Base-by-base conservation (phyloP, 2,797 vertebrate genomes). In the Melanogrammus aeglefinus region DNA sequence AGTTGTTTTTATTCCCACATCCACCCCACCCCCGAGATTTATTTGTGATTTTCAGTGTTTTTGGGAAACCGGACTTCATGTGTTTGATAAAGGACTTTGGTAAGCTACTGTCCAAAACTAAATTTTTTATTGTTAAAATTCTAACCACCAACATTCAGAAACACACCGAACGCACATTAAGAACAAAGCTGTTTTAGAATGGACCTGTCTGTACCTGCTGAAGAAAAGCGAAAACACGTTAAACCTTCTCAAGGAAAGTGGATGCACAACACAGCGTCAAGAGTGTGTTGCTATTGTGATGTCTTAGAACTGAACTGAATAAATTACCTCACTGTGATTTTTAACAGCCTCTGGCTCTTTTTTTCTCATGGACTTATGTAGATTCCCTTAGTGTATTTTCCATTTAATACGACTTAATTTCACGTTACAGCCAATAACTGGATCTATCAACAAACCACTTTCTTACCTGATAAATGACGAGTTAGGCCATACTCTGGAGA, bases 251-350 rank as follows among this genome's bases (percentile, higher is more conserved):
- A 72, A 72, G 70, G 70, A 72, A 35, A 72, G 33, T 21, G 69
- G 69, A 72, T 72, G 31, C 70, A 72, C 70, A 72, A 72, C 31
- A 31, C 27, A 31, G 29, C 70, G 14, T 35, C 27, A 72, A 72
- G 13, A 33, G 70, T 72, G 29, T 35, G 70, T 35, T 72, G 33
- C 70, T 72, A 18, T 72, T 72, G 70, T 72, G 27, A 72, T 72
- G 70, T 72, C 70, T 72, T 72, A 72, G 70, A 35, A 72, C 70
- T 35, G 70, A 72, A 72, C 70, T 72, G 70, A 72, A 72, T 72
- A 72, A 72, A 72, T 72, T 72, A 72, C 70, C 70, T 72, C 70
- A 72, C 70, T 72, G 70, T 72, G 70, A 35, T 72, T 72, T 72
- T 72, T 72, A 72, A 72, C 70, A 35, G 63, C 63, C 31, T 72